Evolutionary conservation across 2,113 vertebrate genomes (phyloP).

Genomic region (Oryzias woworae): DNA sequence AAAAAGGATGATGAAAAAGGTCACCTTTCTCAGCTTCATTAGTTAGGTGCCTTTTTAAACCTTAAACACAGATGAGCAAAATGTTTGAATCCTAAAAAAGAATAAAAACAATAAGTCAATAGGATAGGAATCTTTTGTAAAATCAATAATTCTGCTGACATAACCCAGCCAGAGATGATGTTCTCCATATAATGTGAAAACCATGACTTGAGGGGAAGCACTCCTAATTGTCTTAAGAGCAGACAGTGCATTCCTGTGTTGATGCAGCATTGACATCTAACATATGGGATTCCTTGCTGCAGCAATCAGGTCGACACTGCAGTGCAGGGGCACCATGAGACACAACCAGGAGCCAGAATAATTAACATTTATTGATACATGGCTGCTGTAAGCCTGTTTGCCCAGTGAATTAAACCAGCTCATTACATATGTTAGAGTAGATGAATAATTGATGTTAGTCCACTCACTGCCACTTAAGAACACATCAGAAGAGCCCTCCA

Average conservation of each 20-base stretch:
- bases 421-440: constrained; percentile 71
- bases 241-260: constrained; percentile 52
- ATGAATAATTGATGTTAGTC: constrained; percentile 77
- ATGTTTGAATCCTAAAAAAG: constrained; percentile 2
- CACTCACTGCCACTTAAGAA: constrained; percentile 70
- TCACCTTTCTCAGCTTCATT: not conserved
- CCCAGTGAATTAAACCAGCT: constrained; percentile 75
- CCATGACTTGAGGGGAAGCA: constrained; percentile 27
- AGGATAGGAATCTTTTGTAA: constrained; percentile 21
- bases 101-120: constrained; percentile 30
- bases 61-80: constrained; percentile 2
- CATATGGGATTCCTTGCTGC: constrained; percentile 69
- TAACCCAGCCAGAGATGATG: constrained; percentile 9
- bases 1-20: no score
- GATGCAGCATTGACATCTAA: constrained; percentile 56
- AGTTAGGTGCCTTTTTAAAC: constrained; percentile 1
- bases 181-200: constrained; percentile 39
- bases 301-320: constrained; percentile 49
- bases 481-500: constrained; percentile 48
- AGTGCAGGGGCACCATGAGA: constrained; percentile 42
- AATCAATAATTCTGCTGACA: constrained; percentile 47
- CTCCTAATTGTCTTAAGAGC: constrained; percentile 59
- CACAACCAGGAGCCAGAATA: constrained; percentile 64
- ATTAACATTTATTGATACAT: constrained; percentile 79
- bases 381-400: constrained; percentile 75